These are phyloP conservation scores for Muscidifurax raptorellus DNA, from an alignment of 1,140 invertebrate genomes.

Conservation along the genomic window DNA sequence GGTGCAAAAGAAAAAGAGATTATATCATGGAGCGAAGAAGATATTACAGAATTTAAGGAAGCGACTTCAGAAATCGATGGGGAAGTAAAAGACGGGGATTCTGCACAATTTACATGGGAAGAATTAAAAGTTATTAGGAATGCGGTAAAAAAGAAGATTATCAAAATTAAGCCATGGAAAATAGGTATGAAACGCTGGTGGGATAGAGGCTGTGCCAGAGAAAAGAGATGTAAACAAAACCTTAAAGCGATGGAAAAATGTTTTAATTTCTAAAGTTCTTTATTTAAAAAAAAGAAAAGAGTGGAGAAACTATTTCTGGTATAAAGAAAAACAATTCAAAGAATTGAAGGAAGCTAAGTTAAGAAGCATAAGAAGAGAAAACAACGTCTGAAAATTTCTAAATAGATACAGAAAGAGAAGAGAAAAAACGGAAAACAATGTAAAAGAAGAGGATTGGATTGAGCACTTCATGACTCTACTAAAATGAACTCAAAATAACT, in stretches of 20 bases:
- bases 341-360: background rate
- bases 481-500: background rate
- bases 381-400: conserved; percentile 14
- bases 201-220: background rate
- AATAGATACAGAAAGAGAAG: background rate
- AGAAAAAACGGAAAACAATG: background rate
- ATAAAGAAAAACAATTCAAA: background rate
- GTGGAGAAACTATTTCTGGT: background rate
- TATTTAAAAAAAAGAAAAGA: background rate
- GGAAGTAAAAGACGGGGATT: too few relatives aligned
- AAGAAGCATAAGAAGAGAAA: conserved; percentile 5
- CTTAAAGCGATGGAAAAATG: background rate
- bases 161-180: too few relatives aligned
- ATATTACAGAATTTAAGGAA: too few relatives aligned
- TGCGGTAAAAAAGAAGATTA: too few relatives aligned
- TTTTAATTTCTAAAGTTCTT: background rate
- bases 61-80: too few relatives aligned
- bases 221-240: background rate
- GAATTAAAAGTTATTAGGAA: background rate
- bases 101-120: background rate
- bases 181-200: too few relatives aligned
- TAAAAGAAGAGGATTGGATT: too few relatives aligned
- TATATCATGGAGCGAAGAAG: too few relatives aligned
- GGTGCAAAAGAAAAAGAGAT: background rate
- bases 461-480: conserved; percentile 4